Base-by-base conservation (phyloP, 2,888 invertebrate genomes). In the Caenorhabditis zanzibari region DNA sequence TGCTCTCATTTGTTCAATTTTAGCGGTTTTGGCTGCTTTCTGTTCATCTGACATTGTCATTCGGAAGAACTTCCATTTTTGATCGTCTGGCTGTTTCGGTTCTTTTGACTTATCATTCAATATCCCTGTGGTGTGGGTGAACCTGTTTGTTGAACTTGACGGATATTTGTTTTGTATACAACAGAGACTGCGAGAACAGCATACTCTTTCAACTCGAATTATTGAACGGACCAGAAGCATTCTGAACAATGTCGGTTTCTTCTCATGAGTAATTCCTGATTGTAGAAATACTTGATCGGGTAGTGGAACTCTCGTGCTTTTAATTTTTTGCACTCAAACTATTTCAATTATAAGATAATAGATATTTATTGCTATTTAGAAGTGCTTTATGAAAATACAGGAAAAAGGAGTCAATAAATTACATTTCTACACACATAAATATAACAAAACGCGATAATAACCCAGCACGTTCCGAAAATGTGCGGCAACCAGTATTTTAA, bases 21-120 rank as follows among this genome's bases (percentile, higher is more conserved):
- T 86, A 26, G 83, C 82, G 28, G 87, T 73, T 73, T 90, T 89
- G 0, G 73, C 72, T 28, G 86, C 81, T 49, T 90, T 90, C 79
- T 89, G 88, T 38, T 89, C 90, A 9, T 88, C 88, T 1, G 88
- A 87, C 90, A 90, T 90, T 47, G 87, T 86, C 64, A 90, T 66
- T 26, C 82, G 89, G 44, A 88, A 88, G 82, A 87, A 87, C 35
- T 71, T 82, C 64, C 66, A 66, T 54, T 68, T 68, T n/a, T 54
- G 68, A 35, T 68, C 54, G 1, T 52, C 26, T 19, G 38, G 16
- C 54, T 79, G 74, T 61, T 80, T 49, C 61, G 68, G 26, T 24
- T 41, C 28, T 26, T 26, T 22, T 2, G 24, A 12, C 14, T 68
- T 54, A 1, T 58, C 54, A 12, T 14, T 26, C 16, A 35, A 44